Conservation (phyloP, 2,888 invertebrate species). For the Drosophila antonietae region DNA sequence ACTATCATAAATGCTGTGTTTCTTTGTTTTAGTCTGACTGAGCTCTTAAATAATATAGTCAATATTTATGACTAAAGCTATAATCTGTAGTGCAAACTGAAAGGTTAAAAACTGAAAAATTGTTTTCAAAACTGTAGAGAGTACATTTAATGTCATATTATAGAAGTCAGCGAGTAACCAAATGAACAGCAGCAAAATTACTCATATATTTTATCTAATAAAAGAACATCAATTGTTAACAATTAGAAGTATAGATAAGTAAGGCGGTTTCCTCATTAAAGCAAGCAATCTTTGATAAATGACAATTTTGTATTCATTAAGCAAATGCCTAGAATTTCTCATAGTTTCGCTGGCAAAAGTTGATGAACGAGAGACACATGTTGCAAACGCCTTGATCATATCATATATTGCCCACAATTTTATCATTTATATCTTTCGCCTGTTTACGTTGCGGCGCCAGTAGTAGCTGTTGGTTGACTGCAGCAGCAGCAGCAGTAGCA, state of each 20-base stretch:
- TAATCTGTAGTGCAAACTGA: neutral
- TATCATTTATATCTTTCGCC: constrained; percentile 4
- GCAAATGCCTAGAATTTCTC: neutral
- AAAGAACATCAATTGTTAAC: neutral
- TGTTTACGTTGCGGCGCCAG: constrained; percentile 32
- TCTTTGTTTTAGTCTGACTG: no score
- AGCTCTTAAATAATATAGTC: constrained; percentile 20
- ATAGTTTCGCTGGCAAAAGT: constrained; percentile 2
- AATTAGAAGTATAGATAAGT: neutral
- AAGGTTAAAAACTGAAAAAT: neutral
- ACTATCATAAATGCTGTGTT: constrained; percentile 15
- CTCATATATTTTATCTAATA: neutral
- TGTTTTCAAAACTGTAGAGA: neutral
- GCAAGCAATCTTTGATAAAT: neutral
- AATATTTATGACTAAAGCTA: constrained; percentile 1
- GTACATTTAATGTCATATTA: neutral
- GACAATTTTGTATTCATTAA: constrained; percentile 6
- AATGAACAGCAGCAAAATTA: neutral
- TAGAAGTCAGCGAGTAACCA: no score
- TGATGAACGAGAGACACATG: constrained; percentile 17
- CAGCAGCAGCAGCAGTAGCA: neutral
- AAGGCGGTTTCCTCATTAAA: no score
- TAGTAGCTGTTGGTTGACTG: constrained; percentile 24
- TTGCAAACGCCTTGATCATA: constrained; percentile 13
- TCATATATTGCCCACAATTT: constrained; percentile 2